phyloP scores from a whole-genome alignment of 2,797 vertebrate genomes.

The Taeniopygia guttata region DNA sequence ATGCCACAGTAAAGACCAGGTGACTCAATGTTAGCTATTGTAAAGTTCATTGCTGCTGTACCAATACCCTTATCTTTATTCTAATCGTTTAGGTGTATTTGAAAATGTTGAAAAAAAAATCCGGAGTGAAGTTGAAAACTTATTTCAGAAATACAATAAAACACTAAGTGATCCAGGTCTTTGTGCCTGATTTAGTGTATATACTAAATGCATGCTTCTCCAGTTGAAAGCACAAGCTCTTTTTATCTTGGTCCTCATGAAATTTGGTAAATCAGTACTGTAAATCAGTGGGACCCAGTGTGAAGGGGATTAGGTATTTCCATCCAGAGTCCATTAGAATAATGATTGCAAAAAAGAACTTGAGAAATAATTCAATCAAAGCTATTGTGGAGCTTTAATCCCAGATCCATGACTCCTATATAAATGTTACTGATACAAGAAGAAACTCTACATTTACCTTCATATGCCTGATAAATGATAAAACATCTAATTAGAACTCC shows the following conservation, averaged over 20 bases:
- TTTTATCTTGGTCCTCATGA: not conserved
- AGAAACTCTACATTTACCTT: slow-evolving; percentile 11
- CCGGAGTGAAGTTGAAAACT: not conserved
- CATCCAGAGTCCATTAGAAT: not conserved
- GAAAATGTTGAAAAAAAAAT: not conserved
- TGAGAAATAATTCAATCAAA: slow-evolving; percentile 35
- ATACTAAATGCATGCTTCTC: slow-evolving; percentile 7
- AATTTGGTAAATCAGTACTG: not conserved
- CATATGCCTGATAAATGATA: slow-evolving; percentile 12
- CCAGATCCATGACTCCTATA: not conserved
- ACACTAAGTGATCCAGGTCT: not conserved
- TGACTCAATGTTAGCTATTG: rapidly evolving
- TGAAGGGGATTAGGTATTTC: slow-evolving; percentile 15
- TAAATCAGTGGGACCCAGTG: not conserved
- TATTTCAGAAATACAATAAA: slow-evolving; percentile 14
- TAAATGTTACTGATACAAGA: not conserved
- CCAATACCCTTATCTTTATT: not conserved
- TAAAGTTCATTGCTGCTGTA: not conserved
- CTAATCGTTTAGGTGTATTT: not conserved
- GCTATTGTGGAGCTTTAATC: not conserved
- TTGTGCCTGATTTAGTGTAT: not conserved
- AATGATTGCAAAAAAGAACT: slow-evolving; percentile 2
- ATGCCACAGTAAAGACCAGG: not conserved
- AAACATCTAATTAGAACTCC: slow-evolving; percentile 28
- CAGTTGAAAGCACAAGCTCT: not conserved